Evolutionary conservation across 2,797 vertebrate species (phyloP), one percentile per base, ranked within the genome.

Genomic region (Intellagama lesueurii): DNA sequence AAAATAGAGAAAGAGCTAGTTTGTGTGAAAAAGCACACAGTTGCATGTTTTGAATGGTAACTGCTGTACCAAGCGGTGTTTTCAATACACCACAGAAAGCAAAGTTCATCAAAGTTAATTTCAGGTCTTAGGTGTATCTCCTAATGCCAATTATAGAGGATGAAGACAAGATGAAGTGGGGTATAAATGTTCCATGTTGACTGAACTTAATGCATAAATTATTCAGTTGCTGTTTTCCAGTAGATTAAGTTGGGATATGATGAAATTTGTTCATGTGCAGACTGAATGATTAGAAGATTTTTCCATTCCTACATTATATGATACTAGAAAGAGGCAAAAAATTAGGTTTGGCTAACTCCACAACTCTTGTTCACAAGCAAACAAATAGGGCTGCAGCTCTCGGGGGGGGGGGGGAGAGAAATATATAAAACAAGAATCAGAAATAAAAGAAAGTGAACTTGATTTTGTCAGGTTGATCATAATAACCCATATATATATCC

Each of bases 41-140:
- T 0, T 89, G 80, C 60, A 83, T 92, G 91, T 89, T 91, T 0
- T 88, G 72, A 92, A 89, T 73, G 81, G 83, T 92, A 93, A 94
- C 93, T 92, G 89, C 0, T 1, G 88, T 60, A 89, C 87, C 86
- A 80, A 80, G 52, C 12, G 52, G 52, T 52, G 52, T 52, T 52
- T 12, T 12, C 8, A 52, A 2, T 64, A 72, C 14, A 85, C 44
- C 68, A 52, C 68, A 84, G 35, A 72, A 76, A 85, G 49, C 14
- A 83, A 64, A 12, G 16, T 17, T 64, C 68, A 91, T 75, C 77
- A 89, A 81, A 64, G 91, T 85, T 76, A 78, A n/a, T 19, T 89
- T 60, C 47, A 92, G 86, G 30, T 12, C 85, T 32, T 5, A 32
- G 73, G 30, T 86, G 56, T 16, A 17, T 17, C 60, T 12, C 60